phyloP scores from a whole-genome alignment of 2,113 vertebrate species.

The Datnioides undecimradiatus region DNA sequence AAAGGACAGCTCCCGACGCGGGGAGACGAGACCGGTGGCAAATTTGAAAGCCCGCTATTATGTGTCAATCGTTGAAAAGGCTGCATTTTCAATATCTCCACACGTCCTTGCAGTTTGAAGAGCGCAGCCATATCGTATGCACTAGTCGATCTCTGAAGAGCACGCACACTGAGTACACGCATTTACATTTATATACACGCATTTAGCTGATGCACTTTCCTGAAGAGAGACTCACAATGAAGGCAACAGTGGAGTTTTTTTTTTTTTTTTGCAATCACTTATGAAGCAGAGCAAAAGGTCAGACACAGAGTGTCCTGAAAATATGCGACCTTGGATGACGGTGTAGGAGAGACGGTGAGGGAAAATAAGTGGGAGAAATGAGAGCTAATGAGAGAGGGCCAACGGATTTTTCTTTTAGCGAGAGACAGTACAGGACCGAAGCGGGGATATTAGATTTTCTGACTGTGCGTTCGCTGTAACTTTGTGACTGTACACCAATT shows the following conservation, averaged over 20 bases:
- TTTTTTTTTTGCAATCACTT: background rate
- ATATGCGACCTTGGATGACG: background rate
- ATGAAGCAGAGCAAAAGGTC: slow-evolving; percentile 14
- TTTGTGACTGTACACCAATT: background rate
- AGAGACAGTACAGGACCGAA: background rate
- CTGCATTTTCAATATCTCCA: slow-evolving; percentile 44
- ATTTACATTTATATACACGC: slow-evolving; percentile 55
- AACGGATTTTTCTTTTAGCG: background rate
- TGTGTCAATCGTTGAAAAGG: slow-evolving; percentile 37
- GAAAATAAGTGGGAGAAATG: slow-evolving; percentile 2
- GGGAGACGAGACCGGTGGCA: background rate
- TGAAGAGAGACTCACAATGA: slow-evolving; percentile 7
- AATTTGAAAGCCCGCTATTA: slow-evolving; percentile 34
- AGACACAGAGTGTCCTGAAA: background rate
- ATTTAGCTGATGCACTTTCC: slow-evolving; percentile 45
- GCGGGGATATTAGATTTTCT: background rate
- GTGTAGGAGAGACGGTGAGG: background rate
- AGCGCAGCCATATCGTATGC: slow-evolving; percentile 9
- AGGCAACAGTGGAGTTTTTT: background rate
- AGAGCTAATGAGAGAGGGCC: background rate
- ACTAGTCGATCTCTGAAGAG: slow-evolving; percentile 35
- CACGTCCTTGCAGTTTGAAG: slow-evolving; percentile 61
- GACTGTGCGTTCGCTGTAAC: slow-evolving; percentile 4
- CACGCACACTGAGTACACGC: background rate
- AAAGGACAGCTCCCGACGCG: slow-evolving; percentile 7